Evolutionary conservation across 2,113 vertebrate genomes (phyloP), one percentile per base, ranked within the genome.

Genomic region (Sturnus vulgaris): DNA sequence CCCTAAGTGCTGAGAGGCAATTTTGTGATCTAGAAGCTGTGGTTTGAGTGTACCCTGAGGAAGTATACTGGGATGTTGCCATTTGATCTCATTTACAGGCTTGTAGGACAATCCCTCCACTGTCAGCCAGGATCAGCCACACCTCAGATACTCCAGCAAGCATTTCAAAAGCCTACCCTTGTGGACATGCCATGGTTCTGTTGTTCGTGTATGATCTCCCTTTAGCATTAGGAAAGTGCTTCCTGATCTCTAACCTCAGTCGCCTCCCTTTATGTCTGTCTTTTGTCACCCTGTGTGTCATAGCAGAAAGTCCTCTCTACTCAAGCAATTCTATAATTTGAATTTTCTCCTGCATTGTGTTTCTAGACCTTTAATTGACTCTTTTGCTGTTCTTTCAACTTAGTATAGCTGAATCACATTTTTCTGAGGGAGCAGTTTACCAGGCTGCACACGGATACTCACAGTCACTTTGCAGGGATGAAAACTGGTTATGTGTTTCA

Each of bases 21-120:
- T 52, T 84, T 2, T 31, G 11, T 59, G 37, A 63, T 30, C 39
- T 35, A 73, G 47, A 91, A 78, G 31, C 27, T 63, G 33, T 56
- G 25, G 3, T 63, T 64, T 90, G 61, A 44, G 33, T 12, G 56
- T 53, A 15, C 30, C 12, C 19, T 37, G 44, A 33, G 65, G 56
- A 79, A 63, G 6, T 1, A 0, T 16, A 7, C 44, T 47, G 23
- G 25, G 23, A 61, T 0, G 1, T 9, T 68, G 33, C 16, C 15
- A 31, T 50, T 50, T 61, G 35, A 81, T 16, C 27, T n/a, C 16
- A 39, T 37, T 37, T 69, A 22, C 6, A 59, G n/a, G 37, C 20
- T n/a, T 21, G 15, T 35, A 17, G 15, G 12, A 52, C 27, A 33
- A 72, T 28, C 5, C 10, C 10, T 80, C 40, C 49, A 9, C 12